These are phyloP conservation scores for Drosophila orena DNA, from an alignment of 1,140 invertebrate genomes.

Conservation along the genomic window DNA sequence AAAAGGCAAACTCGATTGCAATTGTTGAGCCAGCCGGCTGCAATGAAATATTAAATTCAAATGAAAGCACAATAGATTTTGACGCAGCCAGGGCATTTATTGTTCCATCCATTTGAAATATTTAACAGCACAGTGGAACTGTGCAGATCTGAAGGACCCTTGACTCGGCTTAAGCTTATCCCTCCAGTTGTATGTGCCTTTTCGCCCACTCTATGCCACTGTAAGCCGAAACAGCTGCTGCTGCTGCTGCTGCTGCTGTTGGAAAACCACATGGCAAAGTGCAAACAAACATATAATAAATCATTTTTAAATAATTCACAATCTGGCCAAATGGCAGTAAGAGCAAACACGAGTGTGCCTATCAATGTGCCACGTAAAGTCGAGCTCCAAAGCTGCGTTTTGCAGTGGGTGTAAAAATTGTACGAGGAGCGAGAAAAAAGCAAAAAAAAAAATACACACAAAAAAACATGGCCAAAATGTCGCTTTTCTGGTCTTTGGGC, in stretches of 20 bases:
- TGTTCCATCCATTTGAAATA: slow-evolving; percentile 39
- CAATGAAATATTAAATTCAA: slow-evolving; percentile 80
- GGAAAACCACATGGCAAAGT: slow-evolving; percentile 70
- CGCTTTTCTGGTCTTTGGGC: slow-evolving; percentile 44
- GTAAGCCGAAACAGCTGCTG: slow-evolving; percentile 44
- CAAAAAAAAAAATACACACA: slow-evolving; percentile 6
- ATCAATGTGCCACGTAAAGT: slow-evolving; percentile 43
- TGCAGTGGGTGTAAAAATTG: slow-evolving; percentile 10
- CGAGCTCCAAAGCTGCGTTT: slow-evolving; percentile 9
- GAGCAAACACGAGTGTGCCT: background rate
- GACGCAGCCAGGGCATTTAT: slow-evolving; percentile 24
- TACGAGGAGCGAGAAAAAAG: background rate
- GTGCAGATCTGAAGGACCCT: background rate
- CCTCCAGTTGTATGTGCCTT: background rate
- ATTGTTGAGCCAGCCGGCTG: slow-evolving; percentile 41
- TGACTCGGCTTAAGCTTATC: too few relatives aligned
- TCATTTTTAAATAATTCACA: slow-evolving; percentile 81
- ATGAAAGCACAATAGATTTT: slow-evolving; percentile 80
- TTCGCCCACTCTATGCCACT: slow-evolving; percentile 12
- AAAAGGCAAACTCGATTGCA: slow-evolving; percentile 74
- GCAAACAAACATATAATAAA: slow-evolving; percentile 80
- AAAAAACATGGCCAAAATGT: slow-evolving; percentile 15
- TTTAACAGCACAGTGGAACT: slow-evolving; percentile 28
- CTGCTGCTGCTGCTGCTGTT: slow-evolving; percentile 31
- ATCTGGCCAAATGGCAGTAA: slow-evolving; percentile 49